phyloP scores from a whole-genome alignment of 2,113 vertebrate genomes.

The Barnardius zonarius region DNA sequence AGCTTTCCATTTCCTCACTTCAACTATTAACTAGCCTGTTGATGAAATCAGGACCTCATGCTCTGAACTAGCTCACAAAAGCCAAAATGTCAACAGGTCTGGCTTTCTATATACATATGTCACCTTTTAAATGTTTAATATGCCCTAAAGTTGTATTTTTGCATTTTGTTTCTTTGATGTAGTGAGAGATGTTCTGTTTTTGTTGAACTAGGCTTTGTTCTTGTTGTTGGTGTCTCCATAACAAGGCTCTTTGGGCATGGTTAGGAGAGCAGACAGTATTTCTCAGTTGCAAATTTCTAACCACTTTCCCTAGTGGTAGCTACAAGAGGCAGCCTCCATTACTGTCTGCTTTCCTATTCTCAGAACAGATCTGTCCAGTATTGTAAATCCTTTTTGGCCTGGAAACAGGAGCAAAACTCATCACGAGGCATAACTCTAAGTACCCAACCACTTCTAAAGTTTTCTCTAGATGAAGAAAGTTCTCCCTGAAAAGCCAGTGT shows the following conservation, averaged over 20 bases:
- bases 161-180: constrained; percentile 66
- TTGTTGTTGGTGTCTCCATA: background rate
- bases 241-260: constrained; percentile 11
- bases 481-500: background rate
- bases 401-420: background rate
- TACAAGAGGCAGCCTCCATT: background rate
- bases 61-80: constrained; percentile 13
- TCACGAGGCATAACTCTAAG: background rate
- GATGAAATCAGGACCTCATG: constrained; percentile 25
- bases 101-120: constrained; percentile 46
- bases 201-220: constrained; percentile 18
- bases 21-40: background rate
- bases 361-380: background rate
- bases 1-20: constrained; percentile 16
- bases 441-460: background rate
- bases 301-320: constrained; percentile 19
- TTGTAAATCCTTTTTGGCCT: background rate
- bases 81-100: constrained; percentile 58
- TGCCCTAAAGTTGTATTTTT: constrained; percentile 63
- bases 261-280: constrained; percentile 17
- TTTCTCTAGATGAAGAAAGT: background rate
- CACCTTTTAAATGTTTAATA: constrained; percentile 69
- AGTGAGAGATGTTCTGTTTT: constrained; percentile 59
- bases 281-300: constrained; percentile 40
- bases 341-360: background rate